Evolutionary conservation across 2,797 vertebrate species (phyloP).

Genomic region (Rousettus madagascariensis): DNA sequence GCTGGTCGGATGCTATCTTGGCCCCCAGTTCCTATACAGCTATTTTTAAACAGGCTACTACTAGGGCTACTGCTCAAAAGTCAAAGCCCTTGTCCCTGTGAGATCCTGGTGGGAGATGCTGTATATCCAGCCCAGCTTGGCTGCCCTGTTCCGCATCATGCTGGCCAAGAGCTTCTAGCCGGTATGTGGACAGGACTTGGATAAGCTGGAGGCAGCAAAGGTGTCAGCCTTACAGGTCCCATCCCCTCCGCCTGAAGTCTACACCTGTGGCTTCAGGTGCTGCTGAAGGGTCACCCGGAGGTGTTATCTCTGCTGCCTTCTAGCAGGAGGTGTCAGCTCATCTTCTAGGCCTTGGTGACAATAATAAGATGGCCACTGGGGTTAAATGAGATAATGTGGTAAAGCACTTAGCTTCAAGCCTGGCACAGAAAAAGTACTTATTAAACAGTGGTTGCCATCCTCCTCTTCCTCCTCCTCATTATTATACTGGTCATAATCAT

Average conservation of each 20-base stretch:
- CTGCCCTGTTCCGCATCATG: not conserved
- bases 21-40: not conserved
- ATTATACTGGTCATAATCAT: not conserved
- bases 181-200: not conserved
- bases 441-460: not conserved
- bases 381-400: not conserved
- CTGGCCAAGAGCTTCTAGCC: not conserved
- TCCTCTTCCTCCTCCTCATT: rapidly evolving
- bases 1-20: not conserved
- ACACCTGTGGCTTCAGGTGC: not conserved
- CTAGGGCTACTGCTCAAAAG: not conserved
- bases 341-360: not conserved
- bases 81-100: rapidly evolving
- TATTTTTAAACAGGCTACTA: not conserved
- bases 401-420: not conserved
- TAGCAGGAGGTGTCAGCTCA: not conserved
- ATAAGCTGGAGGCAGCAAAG: not conserved
- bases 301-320: not conserved
- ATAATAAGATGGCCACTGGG: not conserved
- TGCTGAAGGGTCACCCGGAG: not conserved
- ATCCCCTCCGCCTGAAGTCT: not conserved
- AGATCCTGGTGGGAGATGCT: not conserved
- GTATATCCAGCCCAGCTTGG: not conserved
- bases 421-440: no score
- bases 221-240: not conserved